Conservation (phyloP, 2,113 vertebrate species). For the Paramormyrops kingsleyae region DNA sequence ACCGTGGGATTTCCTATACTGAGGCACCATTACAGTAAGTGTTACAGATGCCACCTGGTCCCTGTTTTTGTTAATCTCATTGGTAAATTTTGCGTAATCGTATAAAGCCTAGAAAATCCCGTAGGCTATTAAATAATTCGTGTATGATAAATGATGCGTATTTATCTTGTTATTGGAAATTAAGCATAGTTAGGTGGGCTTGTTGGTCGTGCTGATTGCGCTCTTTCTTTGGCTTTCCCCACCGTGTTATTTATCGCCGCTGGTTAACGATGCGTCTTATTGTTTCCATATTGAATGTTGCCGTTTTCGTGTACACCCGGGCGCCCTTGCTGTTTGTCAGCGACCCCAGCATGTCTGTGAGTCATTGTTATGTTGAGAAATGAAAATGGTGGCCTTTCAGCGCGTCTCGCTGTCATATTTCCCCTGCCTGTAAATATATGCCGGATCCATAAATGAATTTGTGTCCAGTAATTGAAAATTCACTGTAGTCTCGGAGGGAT, state of each 20-base stretch:
- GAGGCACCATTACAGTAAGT: neutral
- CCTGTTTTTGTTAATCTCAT: neutral
- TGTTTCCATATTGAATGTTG: neutral
- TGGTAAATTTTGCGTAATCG: neutral
- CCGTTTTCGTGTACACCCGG: neutral
- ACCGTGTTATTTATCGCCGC: neutral
- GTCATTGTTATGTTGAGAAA: neutral
- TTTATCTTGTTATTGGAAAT: neutral
- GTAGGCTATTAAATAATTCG: neutral
- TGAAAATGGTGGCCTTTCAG: neutral
- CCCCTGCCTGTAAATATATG: neutral
- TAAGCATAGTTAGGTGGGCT: neutral
- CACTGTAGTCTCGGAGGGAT: neutral
- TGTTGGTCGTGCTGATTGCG: neutral
- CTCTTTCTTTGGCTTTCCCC: neutral
- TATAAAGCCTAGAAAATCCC: neutral
- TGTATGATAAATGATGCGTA: neutral
- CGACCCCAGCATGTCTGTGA: neutral
- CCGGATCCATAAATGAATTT: neutral
- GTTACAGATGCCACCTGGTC: neutral
- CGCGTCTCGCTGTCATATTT: neutral
- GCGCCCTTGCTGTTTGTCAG: neutral
- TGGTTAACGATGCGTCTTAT: neutral
- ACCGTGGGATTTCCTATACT: neutral
- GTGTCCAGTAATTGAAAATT: neutral